phyloP scores from a whole-genome alignment of 2,797 vertebrate genomes.

The Notolepis coatsorum region DNA sequence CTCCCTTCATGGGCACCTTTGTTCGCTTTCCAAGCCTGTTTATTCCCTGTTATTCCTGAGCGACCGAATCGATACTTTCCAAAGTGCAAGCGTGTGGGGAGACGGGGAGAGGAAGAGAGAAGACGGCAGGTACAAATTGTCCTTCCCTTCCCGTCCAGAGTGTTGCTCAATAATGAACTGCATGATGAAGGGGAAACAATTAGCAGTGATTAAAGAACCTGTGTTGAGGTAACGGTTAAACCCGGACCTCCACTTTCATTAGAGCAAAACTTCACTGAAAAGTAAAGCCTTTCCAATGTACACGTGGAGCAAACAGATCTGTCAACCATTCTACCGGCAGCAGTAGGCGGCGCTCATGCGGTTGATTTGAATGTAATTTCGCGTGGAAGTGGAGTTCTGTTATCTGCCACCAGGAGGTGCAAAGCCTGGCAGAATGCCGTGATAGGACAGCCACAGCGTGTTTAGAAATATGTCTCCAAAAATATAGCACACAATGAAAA shows the following conservation, averaged over 20 bases:
- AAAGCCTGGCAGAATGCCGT: too few species aligned
- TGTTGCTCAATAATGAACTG: slow-evolving; percentile 75
- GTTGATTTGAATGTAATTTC: too few species aligned
- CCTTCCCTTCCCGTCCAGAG: slow-evolving; percentile 51
- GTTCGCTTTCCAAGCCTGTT: slow-evolving; percentile 56
- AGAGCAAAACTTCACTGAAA: too few species aligned
- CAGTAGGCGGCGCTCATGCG: too few species aligned
- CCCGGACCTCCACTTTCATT: slow-evolving; percentile 69
- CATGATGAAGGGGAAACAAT: slow-evolving; percentile 66
- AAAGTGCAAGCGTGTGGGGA: slow-evolving; percentile 59
- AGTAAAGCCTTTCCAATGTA: too few species aligned
- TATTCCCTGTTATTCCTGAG: slow-evolving; percentile 75
- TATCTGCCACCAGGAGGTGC: too few species aligned
- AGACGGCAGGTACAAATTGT: slow-evolving; percentile 52
- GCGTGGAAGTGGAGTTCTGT: too few species aligned
- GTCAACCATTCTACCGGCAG: too few species aligned
- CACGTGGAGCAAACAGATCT: too few species aligned
- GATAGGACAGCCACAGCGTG: too few species aligned
- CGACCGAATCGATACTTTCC: slow-evolving; percentile 72
- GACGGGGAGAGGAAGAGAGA: slow-evolving; percentile 60
- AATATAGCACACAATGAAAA: too few species aligned
- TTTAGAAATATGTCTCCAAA: too few species aligned
- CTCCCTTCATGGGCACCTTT: slow-evolving; percentile 54
- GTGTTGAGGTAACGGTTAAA: slow-evolving; percentile 73
- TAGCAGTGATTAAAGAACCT: slow-evolving; percentile 71